Evolutionary conservation across 2,113 vertebrate genomes (phyloP).

Genomic region (Jacana jacana): DNA sequence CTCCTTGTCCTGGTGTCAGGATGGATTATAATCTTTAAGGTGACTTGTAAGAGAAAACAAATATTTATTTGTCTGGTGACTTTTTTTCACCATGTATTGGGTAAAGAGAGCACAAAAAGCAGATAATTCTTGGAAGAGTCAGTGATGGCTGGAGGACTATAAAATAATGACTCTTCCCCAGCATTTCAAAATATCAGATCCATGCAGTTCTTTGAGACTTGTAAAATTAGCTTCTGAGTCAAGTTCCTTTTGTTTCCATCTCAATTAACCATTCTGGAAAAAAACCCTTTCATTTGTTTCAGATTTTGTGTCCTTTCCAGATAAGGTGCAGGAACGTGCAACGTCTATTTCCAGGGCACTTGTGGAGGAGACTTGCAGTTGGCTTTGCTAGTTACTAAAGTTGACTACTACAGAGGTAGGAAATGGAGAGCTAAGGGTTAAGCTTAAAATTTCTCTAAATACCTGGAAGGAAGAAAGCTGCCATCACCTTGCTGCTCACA

Average conservation of each 20-base stretch:
- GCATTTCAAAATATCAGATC: neutral
- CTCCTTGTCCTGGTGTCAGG: slow-evolving; percentile 3
- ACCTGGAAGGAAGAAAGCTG: neutral
- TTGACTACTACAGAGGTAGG: neutral
- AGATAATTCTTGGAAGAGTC: neutral
- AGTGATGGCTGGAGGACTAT: neutral
- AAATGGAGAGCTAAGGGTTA: neutral
- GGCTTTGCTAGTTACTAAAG: neutral
- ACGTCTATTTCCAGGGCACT: neutral
- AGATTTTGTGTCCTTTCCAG: neutral
- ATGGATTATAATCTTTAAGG: slow-evolving; percentile 32
- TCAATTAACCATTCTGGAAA: neutral
- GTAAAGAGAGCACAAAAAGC: neutral
- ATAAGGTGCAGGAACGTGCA: neutral
- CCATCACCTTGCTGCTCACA: neutral
- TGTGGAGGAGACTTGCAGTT: neutral
- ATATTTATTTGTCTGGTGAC: neutral
- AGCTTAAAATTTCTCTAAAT: neutral
- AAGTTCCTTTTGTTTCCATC: neutral
- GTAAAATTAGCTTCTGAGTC: neutral
- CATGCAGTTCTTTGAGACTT: neutral
- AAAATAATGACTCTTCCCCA: neutral
- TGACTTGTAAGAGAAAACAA: slow-evolving; percentile 17
- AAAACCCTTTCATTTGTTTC: neutral
- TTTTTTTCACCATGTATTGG: neutral